Evolutionary conservation across 2,113 vertebrate species (phyloP), one percentile per base, ranked within the genome.

Genomic region (Parotia lawesii): DNA sequence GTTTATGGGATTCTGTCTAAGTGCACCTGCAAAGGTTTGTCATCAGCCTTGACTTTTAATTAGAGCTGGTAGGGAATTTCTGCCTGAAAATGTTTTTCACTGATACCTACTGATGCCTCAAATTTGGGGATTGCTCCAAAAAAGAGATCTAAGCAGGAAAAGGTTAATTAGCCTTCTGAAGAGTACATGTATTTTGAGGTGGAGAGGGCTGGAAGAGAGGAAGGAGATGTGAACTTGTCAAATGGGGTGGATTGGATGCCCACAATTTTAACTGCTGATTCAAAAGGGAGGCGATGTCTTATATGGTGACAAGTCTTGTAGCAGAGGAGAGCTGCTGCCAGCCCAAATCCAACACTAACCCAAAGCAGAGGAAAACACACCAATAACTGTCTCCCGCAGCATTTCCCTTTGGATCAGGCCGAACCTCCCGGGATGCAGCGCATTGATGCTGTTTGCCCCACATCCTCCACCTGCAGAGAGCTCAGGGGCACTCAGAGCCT

Each of bases 401-500:
- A 0, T 21, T 81, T 75, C 61, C 25, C 45, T 78, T 76, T 61
- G 62, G 74, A 82, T 89, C 53, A 65, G 42, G 37, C 37, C 0
- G 0, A 87, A 33, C 23, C 54, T 66, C 1, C 2, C 0, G 0
- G 67, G 82, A 33, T 29, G 47, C 7, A 29, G 50, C 0, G 0
- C 42, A 11, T 4, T 35, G 81, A 57, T 1, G 2, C 23, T 48
- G 23, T 31, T 37, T 87, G 48, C 44, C 78, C 35, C 33, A 44
- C 6, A 2, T 83, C 75, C 33, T 35, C 45, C 48, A 60, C 40
- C 70, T 50, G 74, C 10, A 82, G 61, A n/a, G 15, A 75, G 56
- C 83, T 44, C 37, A 25, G 58, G 3, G 2, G 42, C 60, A n/a
- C 2, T 2, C n/a, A 37, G 54, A 54, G 42, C 58, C 75, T 47